A percentile compares a stretch with the other conserved stretches of the same genome.
Conservation (phyloP, 2,113 vertebrate species). For the Onychostruthus taczanowskii region DNA sequence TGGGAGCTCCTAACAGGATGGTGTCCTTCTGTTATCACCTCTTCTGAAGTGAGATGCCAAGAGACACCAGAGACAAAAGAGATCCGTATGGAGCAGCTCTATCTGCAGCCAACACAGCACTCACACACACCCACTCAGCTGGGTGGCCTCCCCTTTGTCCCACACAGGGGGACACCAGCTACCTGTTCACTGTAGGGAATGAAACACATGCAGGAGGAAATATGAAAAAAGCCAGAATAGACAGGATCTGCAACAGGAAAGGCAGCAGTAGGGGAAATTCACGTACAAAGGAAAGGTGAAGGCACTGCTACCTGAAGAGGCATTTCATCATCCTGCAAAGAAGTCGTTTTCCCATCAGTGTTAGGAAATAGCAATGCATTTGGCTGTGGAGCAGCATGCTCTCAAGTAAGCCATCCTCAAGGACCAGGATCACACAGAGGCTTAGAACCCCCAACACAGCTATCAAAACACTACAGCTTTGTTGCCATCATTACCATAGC, state of each 20-base stretch:
- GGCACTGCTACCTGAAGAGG: not conserved
- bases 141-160: not conserved
- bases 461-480: not conserved
- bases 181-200: fast-evolving
- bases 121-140: fast-evolving
- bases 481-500: not conserved
- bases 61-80: not conserved
- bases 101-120: fast-evolving
- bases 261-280: not conserved
- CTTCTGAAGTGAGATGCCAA: not conserved
- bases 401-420: not conserved
- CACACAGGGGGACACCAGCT: fast-evolving
- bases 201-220: fast-evolving
- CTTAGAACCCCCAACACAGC: not conserved
- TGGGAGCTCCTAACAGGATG: not conserved
- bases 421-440: not conserved
- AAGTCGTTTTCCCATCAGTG: not conserved
- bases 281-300: not conserved
- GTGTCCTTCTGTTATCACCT: not conserved
- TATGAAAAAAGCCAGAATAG: not conserved
- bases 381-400: fast-evolving
- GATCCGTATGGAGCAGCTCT: fast-evolving
- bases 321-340: fast-evolving
- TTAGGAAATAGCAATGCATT: not conserved
- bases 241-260: not conserved